Evolutionary conservation across 2,113 vertebrate species (phyloP).

Genomic region (Oryzias javanicus): DNA sequence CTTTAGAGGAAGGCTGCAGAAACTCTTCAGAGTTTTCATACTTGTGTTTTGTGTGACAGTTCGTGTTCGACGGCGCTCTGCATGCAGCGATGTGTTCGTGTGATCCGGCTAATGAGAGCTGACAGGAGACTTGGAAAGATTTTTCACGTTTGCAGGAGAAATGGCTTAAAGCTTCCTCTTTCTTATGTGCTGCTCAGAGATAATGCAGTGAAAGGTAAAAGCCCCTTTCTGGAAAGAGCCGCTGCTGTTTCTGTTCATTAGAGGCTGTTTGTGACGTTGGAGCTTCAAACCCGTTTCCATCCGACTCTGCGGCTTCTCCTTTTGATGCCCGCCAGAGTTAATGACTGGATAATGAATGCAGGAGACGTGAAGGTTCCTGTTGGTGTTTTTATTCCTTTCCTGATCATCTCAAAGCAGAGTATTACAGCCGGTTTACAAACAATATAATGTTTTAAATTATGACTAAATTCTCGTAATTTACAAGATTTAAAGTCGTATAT

Average conservation of each 20-base stretch:
- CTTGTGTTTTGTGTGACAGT: constrained; percentile 1
- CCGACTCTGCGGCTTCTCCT: constrained; percentile 47
- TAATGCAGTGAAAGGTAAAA: constrained; percentile 70
- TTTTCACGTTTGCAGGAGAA: constrained; percentile 15
- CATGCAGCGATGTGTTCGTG: neutral
- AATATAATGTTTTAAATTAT: too few relatives aligned
- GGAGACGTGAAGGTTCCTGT: constrained; percentile 31
- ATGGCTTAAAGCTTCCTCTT: constrained; percentile 13
- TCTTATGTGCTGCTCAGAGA: constrained; percentile 15
- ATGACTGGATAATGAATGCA: constrained; percentile 40
- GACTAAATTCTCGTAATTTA: too few relatives aligned
- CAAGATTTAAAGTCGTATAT: too few relatives aligned
- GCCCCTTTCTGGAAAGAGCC: constrained; percentile 39
- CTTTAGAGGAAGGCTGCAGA: neutral
- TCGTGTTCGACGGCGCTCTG: neutral
- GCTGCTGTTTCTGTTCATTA: constrained; percentile 67
- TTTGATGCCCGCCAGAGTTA: constrained; percentile 50
- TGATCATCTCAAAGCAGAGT: too few relatives aligned
- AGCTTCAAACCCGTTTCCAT: constrained; percentile 53
- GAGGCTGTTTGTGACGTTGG: constrained; percentile 41
- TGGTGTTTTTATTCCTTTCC: constrained; percentile 4
- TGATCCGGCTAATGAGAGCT: constrained; percentile 3
- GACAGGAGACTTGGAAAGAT: constrained; percentile 26
- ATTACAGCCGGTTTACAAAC: too few relatives aligned
- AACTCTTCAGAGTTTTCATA: constrained; percentile 4